A percentile compares a stretch with the other conserved stretches of the same genome.
These are phyloP conservation scores for Halictus quadricinctus DNA, from an alignment of 2,888 invertebrate genomes.

Conservation along the genomic window DNA sequence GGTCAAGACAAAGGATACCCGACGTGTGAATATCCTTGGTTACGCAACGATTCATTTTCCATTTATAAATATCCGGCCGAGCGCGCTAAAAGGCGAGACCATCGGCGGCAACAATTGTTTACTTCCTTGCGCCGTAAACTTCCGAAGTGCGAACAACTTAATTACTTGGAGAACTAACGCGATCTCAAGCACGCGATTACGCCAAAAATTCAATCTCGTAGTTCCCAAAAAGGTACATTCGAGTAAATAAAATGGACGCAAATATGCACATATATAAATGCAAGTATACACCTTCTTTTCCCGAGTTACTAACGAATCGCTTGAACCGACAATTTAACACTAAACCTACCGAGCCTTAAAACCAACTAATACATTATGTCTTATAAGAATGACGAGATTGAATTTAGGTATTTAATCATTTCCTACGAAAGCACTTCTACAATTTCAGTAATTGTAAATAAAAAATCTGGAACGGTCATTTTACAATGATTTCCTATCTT, in stretches of 20 bases:
- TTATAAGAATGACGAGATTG: too few species aligned
- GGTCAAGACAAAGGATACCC: conserved; percentile 12
- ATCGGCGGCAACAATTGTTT: neutral
- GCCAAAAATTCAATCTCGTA: neutral
- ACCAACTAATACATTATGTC: too few species aligned
- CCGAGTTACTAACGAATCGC: too few species aligned
- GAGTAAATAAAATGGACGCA: neutral
- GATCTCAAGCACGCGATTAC: neutral
- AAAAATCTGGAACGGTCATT: too few species aligned
- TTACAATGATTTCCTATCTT: too few species aligned
- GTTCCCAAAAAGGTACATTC: neutral
- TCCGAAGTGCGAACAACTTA: neutral
- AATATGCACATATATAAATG: neutral
- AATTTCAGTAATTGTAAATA: too few species aligned
- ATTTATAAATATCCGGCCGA: neutral
- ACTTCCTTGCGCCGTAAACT: neutral
- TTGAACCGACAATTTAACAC: too few species aligned
- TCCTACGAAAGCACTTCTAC: too few species aligned
- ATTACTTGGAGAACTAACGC: neutral
- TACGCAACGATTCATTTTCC: conserved; percentile 10
- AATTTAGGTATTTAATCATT: too few species aligned
- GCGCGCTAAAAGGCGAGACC: neutral
- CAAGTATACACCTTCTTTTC: too few species aligned
- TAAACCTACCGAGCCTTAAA: too few species aligned
- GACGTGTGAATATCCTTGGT: conserved; percentile 15